A percentile compares a stretch with the other conserved stretches of the same genome.
phyloP scores from a whole-genome alignment of 2,888 invertebrate species.

The Melipona bicolor region DNA sequence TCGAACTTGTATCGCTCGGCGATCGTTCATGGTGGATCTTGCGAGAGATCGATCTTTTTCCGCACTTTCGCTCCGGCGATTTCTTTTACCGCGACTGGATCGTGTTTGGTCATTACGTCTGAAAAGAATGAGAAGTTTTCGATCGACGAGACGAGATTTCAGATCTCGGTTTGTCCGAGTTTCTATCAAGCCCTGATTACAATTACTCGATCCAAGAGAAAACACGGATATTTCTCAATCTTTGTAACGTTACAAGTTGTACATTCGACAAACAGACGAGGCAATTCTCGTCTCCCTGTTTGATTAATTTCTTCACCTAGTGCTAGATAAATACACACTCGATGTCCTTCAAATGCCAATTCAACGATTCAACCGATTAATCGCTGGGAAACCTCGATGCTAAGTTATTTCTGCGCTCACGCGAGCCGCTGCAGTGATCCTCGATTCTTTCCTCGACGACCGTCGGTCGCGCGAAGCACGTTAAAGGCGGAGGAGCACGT shows the following conservation, averaged over 20 bases:
- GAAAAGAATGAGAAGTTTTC: neutral
- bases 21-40: neutral
- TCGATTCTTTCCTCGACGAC: neutral
- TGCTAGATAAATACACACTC: neutral
- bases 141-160: too few species aligned
- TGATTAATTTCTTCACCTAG: constrained; percentile 15
- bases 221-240: neutral
- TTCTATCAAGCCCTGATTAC: too few species aligned
- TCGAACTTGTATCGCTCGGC: neutral
- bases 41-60: neutral
- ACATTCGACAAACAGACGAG: too few species aligned
- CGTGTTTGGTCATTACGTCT: neutral
- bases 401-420: constrained; percentile 13
- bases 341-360: constrained; percentile 30
- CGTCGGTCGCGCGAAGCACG: neutral
- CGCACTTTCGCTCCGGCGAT: too few species aligned
- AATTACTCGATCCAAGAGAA: neutral
- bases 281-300: constrained; percentile 13
- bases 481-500: neutral
- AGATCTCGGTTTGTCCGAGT: too few species aligned
- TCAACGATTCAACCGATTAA: constrained; percentile 25
- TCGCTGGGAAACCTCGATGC: constrained; percentile 9
- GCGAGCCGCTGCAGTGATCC: constrained; percentile 3
- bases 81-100: neutral
- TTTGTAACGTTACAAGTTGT: too few species aligned